phyloP scores from a whole-genome alignment of 2,797 vertebrate genomes.

The Semotilus atromaculatus region DNA sequence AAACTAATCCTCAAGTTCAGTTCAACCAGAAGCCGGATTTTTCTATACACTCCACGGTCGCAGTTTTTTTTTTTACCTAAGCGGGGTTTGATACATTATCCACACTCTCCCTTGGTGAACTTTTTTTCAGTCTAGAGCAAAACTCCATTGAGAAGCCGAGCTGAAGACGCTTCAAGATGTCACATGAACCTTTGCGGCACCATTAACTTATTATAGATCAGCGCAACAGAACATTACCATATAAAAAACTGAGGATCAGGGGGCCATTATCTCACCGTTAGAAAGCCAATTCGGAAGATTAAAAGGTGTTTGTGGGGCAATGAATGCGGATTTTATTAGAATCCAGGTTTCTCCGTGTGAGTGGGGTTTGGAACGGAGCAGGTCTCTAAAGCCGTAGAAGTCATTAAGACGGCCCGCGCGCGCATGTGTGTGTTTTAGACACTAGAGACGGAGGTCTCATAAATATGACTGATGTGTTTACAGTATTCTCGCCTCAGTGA shows the following conservation, averaged over 20 bases:
- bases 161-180: slow-evolving; percentile 41
- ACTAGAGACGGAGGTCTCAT: slow-evolving; percentile 58
- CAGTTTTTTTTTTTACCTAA: slow-evolving; percentile 9
- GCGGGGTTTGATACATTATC: slow-evolving; percentile 37
- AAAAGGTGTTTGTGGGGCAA: slow-evolving; percentile 47
- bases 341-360: slow-evolving; percentile 34
- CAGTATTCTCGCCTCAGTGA: slow-evolving; percentile 52
- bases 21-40: slow-evolving; percentile 45
- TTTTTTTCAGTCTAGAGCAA: slow-evolving; percentile 4
- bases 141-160: slow-evolving; percentile 20
- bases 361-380: slow-evolving; percentile 34
- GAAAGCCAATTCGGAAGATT: slow-evolving; percentile 41
- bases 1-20: slow-evolving; percentile 45
- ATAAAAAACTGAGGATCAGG: slow-evolving; percentile 44
- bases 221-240: slow-evolving; percentile 41
- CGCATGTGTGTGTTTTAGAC: slow-evolving; percentile 51
- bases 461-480: slow-evolving; percentile 65
- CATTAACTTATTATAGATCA: slow-evolving; percentile 54
- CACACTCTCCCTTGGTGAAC: slow-evolving; percentile 22
- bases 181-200: slow-evolving; percentile 47
- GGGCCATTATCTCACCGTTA: slow-evolving; percentile 40
- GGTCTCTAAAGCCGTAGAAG: slow-evolving; percentile 57
- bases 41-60: not conserved
- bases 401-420: slow-evolving; percentile 52
- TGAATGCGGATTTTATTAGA: slow-evolving; percentile 41